Evolutionary conservation across 1,140 invertebrate genomes (phyloP), one percentile per base, ranked within the genome.

Genomic region (Maniola jurtina): DNA sequence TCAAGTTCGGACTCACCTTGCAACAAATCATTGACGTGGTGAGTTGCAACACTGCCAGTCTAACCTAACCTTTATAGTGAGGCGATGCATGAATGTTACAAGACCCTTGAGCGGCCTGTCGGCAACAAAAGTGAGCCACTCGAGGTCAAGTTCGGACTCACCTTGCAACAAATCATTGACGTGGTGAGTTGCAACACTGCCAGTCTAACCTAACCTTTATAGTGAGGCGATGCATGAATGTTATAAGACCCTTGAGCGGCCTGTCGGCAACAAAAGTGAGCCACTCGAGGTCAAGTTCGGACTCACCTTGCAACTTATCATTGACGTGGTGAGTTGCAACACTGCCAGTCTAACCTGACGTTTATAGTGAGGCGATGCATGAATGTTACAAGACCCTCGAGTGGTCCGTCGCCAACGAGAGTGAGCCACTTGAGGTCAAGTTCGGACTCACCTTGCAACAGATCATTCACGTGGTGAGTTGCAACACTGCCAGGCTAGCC

Each of bases 11-110:
- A 73, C 94, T 99, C 77, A 98, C 97, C 59, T 92, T 99, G 68
- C 98, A 99, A 91, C 99, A 99, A 92, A 99, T 99, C 80, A 99
- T 99, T 84, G 98, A 99, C 91, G 98, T 99, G 95, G 98, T 99
- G 93, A 96, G 96, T 93, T 79, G 25, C 25, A 25, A 25, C 25
- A 25, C 25, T 25, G 25, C 25, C 25, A 25, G 25, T 25, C 25
- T 25, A 25, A 25, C 25, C 34, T 8, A 40, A 10, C 10, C 57
- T 54, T 40, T 9, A 9, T 15, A 48, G 2, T 38, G 10, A 38
- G 38, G 6, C 10, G 38, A 38, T 38, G 38, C 7, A 2, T 38
- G 7, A 38, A 38, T 38, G 38, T 77, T 99, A 99, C 93, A 99
- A 99, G 91, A 95, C 95, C 66, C 93, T 99, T 80, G 98, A 99